phyloP scores from a whole-genome alignment of 2,888 invertebrate genomes.

The Dynastes grantii region DNA sequence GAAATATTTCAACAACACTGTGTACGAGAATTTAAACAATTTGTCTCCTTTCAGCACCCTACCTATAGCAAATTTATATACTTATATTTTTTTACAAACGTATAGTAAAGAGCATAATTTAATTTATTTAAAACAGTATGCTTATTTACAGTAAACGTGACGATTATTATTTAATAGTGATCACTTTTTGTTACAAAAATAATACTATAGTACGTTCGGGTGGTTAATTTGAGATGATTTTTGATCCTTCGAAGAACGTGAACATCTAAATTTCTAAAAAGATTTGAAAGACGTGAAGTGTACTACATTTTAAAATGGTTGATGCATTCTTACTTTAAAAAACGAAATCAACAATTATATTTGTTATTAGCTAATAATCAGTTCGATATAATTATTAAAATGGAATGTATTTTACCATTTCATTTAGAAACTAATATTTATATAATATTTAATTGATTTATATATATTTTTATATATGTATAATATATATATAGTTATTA shows the following conservation, averaged over 20 bases:
- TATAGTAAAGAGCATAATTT: slow-evolving; percentile 19
- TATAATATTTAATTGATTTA: slow-evolving; percentile 2
- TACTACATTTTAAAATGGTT: background rate
- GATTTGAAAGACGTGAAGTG: too few relatives aligned
- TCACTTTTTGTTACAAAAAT: too few relatives aligned
- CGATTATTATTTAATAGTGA: background rate
- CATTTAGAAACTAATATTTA: too few relatives aligned
- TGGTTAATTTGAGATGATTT: background rate
- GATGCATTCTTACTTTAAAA: background rate
- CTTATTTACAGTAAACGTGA: slow-evolving; percentile 32
- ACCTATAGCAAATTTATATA: too few relatives aligned
- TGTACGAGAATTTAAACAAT: too few relatives aligned
- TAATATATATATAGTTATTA: background rate
- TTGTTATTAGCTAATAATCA: slow-evolving; percentile 25
- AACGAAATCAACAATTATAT: background rate
- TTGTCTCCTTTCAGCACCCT: too few relatives aligned
- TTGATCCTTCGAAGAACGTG: slow-evolving; percentile 24
- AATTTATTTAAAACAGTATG: slow-evolving; percentile 38
- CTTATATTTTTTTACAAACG: background rate
- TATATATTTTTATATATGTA: slow-evolving; percentile 6
- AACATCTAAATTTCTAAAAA: background rate
- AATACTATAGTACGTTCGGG: too few relatives aligned
- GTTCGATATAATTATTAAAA: background rate
- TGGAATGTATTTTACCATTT: too few relatives aligned
- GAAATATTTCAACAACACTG: too few relatives aligned